phyloP scores from a whole-genome alignment of 2,113 vertebrate species.

The Rhinogobius similis region DNA sequence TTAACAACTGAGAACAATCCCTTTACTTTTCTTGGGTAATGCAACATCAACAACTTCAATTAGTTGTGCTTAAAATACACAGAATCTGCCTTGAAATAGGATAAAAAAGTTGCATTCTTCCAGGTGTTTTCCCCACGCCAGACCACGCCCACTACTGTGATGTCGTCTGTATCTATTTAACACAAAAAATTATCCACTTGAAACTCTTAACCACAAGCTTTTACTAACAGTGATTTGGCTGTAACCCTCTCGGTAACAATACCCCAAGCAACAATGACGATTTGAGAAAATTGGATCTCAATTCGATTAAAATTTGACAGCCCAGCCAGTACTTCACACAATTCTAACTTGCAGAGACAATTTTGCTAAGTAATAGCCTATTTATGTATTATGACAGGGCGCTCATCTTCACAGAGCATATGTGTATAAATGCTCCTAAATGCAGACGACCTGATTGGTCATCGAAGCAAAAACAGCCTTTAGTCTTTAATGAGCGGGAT shows the following conservation, averaged over 20 bases:
- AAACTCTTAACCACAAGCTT: background rate
- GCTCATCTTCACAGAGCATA: slow-evolving; percentile 18
- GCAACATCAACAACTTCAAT: no score
- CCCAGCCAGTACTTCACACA: background rate
- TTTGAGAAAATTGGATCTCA: background rate
- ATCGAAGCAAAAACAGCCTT: slow-evolving; percentile 59
- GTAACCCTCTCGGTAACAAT: background rate
- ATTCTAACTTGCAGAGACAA: background rate
- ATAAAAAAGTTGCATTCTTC: no score
- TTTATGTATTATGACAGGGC: background rate
- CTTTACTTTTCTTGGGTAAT: no score
- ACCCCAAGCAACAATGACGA: background rate
- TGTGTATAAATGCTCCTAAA: slow-evolving; percentile 40
- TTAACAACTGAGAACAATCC: no score
- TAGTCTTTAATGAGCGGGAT: slow-evolving; percentile 57
- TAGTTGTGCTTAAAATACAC: no score
- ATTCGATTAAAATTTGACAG: no score
- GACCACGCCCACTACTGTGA: no score
- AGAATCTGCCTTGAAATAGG: no score
- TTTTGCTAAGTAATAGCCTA: background rate
- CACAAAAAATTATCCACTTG: background rate
- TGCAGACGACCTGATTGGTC: slow-evolving; percentile 46
- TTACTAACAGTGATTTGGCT: background rate
- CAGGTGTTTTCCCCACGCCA: no score
- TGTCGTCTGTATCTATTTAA: no score